Evolutionary conservation across 2,797 vertebrate genomes (phyloP).

Genomic region (Coluber constrictor): DNA sequence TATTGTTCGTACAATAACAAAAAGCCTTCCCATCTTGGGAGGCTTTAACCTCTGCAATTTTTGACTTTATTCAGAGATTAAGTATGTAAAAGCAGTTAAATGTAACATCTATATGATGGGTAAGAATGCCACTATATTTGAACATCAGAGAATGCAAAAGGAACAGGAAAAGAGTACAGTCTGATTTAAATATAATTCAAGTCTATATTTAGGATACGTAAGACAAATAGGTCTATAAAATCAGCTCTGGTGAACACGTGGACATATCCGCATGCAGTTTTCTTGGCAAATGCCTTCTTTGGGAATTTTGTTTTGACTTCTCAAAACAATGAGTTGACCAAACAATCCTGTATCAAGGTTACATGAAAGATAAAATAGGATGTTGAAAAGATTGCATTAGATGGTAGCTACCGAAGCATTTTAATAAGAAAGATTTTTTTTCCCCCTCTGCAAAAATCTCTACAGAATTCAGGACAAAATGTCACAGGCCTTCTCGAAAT

Average conservation of each 20-base stretch:
- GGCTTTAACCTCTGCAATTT: neutral
- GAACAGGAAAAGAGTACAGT: neutral
- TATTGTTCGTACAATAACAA: neutral
- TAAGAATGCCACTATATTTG: neutral
- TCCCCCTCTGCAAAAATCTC: neutral
- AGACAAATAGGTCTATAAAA: neutral
- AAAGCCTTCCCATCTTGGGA: neutral
- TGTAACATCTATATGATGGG: neutral
- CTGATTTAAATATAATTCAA: neutral
- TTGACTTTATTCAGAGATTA: neutral
- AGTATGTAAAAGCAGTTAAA: neutral
- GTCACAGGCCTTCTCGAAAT: slow-evolving; percentile 33
- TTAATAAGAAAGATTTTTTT: neutral
- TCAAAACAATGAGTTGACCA: neutral
- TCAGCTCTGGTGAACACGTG: neutral
- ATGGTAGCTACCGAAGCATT: neutral
- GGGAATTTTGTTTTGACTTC: neutral
- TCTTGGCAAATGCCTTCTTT: neutral
- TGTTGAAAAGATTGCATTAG: neutral
- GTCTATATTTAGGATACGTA: neutral
- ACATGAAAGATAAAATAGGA: neutral
- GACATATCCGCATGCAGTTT: neutral
- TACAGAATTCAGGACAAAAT: neutral
- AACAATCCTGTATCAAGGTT: neutral
- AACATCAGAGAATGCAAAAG: neutral